These are phyloP conservation scores for Phrixothrix hirtus DNA, from an alignment of 2,888 invertebrate species.

Conservation along the genomic window DNA sequence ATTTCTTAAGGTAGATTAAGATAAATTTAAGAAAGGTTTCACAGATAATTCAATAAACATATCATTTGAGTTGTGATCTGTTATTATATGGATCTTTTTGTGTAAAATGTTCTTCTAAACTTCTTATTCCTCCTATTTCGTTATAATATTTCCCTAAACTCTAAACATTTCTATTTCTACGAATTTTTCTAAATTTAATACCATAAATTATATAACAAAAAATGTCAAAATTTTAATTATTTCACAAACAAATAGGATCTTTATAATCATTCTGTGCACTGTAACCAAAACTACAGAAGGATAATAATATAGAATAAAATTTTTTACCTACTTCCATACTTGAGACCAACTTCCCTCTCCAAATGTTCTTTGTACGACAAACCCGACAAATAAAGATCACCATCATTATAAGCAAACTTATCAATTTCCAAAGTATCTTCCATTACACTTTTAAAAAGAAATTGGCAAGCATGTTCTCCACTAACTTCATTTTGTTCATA, in stretches of 20 bases:
- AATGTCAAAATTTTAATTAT: neutral
- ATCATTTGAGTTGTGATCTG: too few species aligned
- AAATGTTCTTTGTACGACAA: slow-evolving; percentile 65
- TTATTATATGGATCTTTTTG: too few species aligned
- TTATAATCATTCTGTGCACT: too few species aligned
- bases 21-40: too few species aligned
- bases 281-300: too few species aligned
- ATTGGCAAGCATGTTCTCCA: slow-evolving; percentile 74
- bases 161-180: neutral
- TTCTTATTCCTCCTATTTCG: too few species aligned
- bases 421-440: slow-evolving; percentile 58
- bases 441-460: slow-evolving; percentile 76
- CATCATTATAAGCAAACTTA: slow-evolving; percentile 59
- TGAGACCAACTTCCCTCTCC: slow-evolving; percentile 66
- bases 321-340: slow-evolving; percentile 70
- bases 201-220: neutral
- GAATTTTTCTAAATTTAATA: neutral
- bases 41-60: too few species aligned
- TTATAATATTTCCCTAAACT: too few species aligned
- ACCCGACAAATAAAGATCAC: slow-evolving; percentile 64
- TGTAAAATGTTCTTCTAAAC: too few species aligned
- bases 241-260: too few species aligned
- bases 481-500: slow-evolving; percentile 68
- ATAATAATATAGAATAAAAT: too few species aligned
- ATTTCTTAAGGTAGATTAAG: too few species aligned